phyloP scores from a whole-genome alignment of 2,797 vertebrate species.

The Trematomus bernacchii region DNA sequence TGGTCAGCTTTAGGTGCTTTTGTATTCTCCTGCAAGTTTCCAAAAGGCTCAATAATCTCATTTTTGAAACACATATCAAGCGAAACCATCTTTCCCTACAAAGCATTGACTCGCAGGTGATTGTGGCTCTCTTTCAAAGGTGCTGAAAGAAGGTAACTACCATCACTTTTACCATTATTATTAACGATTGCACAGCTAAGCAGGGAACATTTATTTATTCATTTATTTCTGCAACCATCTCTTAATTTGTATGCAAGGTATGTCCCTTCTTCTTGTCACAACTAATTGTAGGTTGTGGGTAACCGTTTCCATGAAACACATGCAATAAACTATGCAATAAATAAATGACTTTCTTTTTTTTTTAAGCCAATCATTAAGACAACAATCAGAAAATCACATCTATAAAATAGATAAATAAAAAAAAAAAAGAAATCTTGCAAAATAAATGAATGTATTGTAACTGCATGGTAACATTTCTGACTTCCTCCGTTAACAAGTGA shows the following conservation, averaged over 20 bases:
- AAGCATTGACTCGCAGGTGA: background rate
- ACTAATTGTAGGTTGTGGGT: background rate
- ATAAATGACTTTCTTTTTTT: background rate
- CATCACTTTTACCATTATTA: conserved; percentile 6
- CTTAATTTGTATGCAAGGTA: background rate
- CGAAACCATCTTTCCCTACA: conserved; percentile 1
- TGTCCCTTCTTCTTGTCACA: background rate
- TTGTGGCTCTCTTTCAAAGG: conserved; percentile 3
- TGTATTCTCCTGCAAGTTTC: conserved; percentile 3
- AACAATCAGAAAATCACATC: background rate
- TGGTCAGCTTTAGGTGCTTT: background rate
- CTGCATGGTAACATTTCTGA: background rate
- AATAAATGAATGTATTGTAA: no score
- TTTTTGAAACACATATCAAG: background rate
- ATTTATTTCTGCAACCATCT: background rate
- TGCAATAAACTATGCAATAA: background rate
- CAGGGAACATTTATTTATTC: no score
- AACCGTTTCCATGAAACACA: background rate
- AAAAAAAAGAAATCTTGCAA: no score
- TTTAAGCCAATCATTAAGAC: background rate
- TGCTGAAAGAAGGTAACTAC: conserved; percentile 15
- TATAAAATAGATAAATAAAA: background rate
- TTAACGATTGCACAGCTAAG: conserved; percentile 1
- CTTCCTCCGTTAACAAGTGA: conserved; percentile 21
- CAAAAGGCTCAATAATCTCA: background rate